Evolutionary conservation across 2,888 invertebrate genomes (phyloP), one percentile per base, ranked within the genome.

Genomic region (Timandra comae): DNA sequence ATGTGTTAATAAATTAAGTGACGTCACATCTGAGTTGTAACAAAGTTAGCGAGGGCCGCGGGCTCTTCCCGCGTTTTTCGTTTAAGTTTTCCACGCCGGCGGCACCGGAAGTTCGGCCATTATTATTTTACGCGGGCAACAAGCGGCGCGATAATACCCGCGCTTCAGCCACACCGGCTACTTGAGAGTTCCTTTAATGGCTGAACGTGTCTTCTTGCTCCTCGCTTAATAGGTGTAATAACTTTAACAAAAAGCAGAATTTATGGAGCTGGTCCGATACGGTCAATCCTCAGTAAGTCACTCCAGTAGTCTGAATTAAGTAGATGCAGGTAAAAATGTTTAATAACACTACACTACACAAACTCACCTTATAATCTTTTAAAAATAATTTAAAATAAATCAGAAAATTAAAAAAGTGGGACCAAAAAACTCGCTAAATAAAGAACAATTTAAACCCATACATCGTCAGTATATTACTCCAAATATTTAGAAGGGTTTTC

Each of bases 121-220:
- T 86, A 86, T 86, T 85, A 86, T 86, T 86, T 86, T 84, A 86
- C 84, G 86, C 86, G 82, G 81, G 75, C 78, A 81, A 85, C 86
- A 86, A 86, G 85, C 86, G 81, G 85, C 68, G 86, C 85, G 86
- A 86, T 86, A 86, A 86, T 86, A 80, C 73, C 79, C 61, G 65
- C 74, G 73, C 74, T 71, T 65, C 75, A 67, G 70, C 63, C 62
- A 22, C 63, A 63, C 63, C 63, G 63, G 65, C 66, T 53, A 53
- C 58, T 63, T 60, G 53, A 68, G 70, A 70, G 64, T 64, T 61
- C 65, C 67, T 74, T 69, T 82, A 81, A 82, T 80, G 75, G 78
- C 62, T 46, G 74, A 73, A 81, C 84, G 82, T 82, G 82, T 84
- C 81, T 80, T 78, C 78, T 75, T 79, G 73, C 76, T 78, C 74